Conservation (phyloP, 2,797 vertebrate species). For the Scyliorhinus canicula region DNA sequence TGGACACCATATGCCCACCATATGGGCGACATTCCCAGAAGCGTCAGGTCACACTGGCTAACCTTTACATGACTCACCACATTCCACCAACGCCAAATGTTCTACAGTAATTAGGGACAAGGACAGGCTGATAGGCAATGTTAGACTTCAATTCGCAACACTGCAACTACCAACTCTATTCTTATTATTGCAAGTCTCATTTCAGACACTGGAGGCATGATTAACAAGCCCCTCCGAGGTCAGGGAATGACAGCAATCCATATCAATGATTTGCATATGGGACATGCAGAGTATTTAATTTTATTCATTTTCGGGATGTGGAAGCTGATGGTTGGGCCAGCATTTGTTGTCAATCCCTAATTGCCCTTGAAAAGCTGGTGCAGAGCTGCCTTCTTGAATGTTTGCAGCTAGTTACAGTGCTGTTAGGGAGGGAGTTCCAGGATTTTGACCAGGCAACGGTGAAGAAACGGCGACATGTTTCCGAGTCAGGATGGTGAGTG, state of each 20-base stretch:
- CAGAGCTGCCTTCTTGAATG: too few relatives aligned
- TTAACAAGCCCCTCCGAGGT: background rate
- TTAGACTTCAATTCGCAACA: background rate
- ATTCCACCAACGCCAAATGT: background rate
- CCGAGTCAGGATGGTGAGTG: too few relatives aligned
- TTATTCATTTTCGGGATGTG: too few relatives aligned
- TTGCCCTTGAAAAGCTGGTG: too few relatives aligned
- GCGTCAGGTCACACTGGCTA: background rate
- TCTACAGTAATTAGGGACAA: background rate
- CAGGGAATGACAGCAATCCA: background rate
- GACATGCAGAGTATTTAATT: too few relatives aligned
- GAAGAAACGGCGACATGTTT: too few relatives aligned
- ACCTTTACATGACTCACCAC: background rate
- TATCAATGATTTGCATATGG: too few relatives aligned
- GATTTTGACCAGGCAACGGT: too few relatives aligned
- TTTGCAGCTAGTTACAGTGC: too few relatives aligned
- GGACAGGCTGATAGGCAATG: background rate
- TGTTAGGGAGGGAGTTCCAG: too few relatives aligned
- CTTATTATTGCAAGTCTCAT: background rate
- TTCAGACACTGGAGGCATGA: background rate
- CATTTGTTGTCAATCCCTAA: too few relatives aligned
- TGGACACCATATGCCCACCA: background rate
- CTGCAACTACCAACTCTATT: background rate
- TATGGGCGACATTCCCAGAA: background rate
- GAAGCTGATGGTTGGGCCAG: too few relatives aligned